Percentiles rank a stretch among this genome's conserved stretches.
Conservation (phyloP, 2,888 invertebrate species). For the Yponomeuta sedellus region DNA sequence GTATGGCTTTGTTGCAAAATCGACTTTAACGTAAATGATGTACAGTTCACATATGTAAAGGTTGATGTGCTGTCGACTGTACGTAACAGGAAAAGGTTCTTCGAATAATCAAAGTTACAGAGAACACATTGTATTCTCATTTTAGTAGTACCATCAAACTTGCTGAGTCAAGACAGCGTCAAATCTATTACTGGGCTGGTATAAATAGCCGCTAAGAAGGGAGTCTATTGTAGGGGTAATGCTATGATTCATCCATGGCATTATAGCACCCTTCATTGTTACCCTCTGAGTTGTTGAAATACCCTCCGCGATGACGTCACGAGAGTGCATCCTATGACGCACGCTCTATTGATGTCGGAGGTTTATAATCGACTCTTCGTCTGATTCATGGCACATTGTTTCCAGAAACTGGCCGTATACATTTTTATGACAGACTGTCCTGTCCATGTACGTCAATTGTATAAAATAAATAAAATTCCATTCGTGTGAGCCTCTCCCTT, state of each 20-base stretch:
- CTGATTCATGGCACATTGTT: constrained; percentile 55
- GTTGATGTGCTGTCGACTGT: not conserved
- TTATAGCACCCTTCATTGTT: constrained; percentile 50
- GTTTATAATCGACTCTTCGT: constrained; percentile 49
- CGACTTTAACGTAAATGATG: no score
- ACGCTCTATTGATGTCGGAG: constrained; percentile 37
- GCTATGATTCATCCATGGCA: constrained; percentile 66
- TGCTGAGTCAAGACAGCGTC: not conserved
- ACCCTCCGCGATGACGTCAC: constrained; percentile 64
- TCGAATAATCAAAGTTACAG: not conserved
- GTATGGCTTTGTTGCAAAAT: no score
- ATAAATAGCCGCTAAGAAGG: constrained; percentile 50
- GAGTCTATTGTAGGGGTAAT: constrained; percentile 47
- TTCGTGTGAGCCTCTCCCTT: constrained; percentile 3
- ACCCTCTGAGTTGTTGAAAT: constrained; percentile 48
- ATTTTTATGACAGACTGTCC: constrained; percentile 36
- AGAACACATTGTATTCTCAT: constrained; percentile 4
- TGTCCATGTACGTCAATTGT: not conserved
- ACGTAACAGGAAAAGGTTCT: not conserved
- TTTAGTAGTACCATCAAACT: not conserved
- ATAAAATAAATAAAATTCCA: constrained; percentile 3
- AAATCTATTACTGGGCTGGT: constrained; percentile 39
- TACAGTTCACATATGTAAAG: no score
- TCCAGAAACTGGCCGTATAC: constrained; percentile 32
- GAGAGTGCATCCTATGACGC: constrained; percentile 40